Evolutionary conservation across 2,113 vertebrate species (phyloP), one percentile per base, ranked within the genome.

Genomic region (Campylorhamphus procurvoides): DNA sequence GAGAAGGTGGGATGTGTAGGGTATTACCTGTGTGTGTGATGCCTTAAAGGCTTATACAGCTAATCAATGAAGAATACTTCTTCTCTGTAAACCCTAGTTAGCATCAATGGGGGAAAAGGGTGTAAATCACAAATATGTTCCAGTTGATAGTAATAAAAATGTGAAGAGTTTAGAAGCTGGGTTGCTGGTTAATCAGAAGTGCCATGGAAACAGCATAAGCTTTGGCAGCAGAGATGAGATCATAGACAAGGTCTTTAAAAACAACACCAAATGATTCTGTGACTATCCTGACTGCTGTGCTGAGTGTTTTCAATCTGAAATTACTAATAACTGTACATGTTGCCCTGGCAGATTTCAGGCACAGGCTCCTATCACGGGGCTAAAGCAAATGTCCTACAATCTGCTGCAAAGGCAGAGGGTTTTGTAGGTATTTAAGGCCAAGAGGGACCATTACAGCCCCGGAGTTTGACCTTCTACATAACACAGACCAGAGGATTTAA

Each of bases 291-390:
- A 56, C 76, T 97, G 90, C 90, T 96, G 81, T 86, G 63, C 59
- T 91, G 93, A 88, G 90, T 95, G 89, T 89, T 93, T 96, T 77
- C 75, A 90, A 96, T 90, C 69, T 63, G 46, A 71, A 94, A 87
- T 91, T 67, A n/a, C 60, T 67, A 69, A 76, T 77, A 59, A 93
- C 93, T 84, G 20, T 64, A 78, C 52, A 56, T 84, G 18, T 56
- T 90, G 39, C 56, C 89, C 79, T 86, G 64, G 24, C 60, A 86
- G 67, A 37, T 89, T 62, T 58, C 50, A 74, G 52, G 62, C 83
- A 83, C 40, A 44, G 37, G 31, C 79, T 77, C 37, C 40, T 31
- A 44, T 50, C 42, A 14, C 1, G 15, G 84, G 20, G 31, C 31
- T 68, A 46, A 53, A 68, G 66, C 44, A 89, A 78, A 76, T 76